Percentiles rank a stretch among this genome's conserved stretches.
These are phyloP conservation scores for Drosophila ezoana DNA, from an alignment of 2,888 invertebrate species.

Conservation along the genomic window DNA sequence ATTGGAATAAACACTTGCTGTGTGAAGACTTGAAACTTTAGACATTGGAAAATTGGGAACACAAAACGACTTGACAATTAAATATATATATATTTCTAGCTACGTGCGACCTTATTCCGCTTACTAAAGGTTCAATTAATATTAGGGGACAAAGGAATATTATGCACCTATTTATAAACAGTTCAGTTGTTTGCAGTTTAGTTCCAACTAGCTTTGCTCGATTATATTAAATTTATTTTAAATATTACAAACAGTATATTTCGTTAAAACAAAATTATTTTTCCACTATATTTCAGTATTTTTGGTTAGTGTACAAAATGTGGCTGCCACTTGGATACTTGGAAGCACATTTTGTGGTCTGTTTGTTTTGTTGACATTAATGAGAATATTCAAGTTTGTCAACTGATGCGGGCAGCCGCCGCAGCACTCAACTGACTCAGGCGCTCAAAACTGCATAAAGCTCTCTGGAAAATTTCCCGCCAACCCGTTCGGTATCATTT, in stretches of 20 bases:
- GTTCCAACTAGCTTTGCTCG: no score
- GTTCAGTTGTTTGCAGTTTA: no score
- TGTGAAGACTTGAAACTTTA: background rate
- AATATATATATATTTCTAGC: no score
- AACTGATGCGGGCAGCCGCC: constrained; percentile 58
- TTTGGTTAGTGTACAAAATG: constrained; percentile 5
- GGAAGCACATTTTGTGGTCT: constrained; percentile 41
- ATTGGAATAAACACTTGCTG: constrained; percentile 7
- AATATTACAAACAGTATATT: no score
- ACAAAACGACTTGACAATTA: background rate
- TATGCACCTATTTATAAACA: no score
- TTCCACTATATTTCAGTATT: background rate
- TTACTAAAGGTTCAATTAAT: no score
- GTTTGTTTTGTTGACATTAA: constrained; percentile 35
- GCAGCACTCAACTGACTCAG: constrained; percentile 12
- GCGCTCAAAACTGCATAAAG: constrained; percentile 50
- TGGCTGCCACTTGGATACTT: no score
- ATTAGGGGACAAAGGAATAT: no score
- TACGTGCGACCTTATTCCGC: no score
- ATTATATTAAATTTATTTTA: no score
- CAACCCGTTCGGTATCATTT: constrained; percentile 44
- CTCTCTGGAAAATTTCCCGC: constrained; percentile 23
- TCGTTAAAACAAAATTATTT: background rate
- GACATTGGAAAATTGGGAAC: background rate
- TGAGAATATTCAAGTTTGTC: constrained; percentile 41